Evolutionary conservation across 2,888 invertebrate genomes (phyloP).

Genomic region (Podotricha telesiphe): DNA sequence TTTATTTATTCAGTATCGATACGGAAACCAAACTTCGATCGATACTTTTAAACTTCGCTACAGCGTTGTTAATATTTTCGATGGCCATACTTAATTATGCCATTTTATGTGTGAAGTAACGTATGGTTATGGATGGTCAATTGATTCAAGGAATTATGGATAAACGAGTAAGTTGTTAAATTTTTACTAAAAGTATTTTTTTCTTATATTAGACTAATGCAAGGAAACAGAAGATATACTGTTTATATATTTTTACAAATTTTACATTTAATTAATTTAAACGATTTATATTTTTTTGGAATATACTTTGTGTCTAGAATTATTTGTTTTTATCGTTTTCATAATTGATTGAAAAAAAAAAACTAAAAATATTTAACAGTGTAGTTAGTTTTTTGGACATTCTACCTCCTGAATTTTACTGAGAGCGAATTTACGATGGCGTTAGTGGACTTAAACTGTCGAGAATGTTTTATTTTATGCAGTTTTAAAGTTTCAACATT

Average conservation of each 20-base stretch:
- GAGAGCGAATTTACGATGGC: slow-evolving; percentile 37
- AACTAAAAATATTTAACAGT: slow-evolving; percentile 17
- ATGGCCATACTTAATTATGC: slow-evolving; percentile 1
- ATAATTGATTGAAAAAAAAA: background rate
- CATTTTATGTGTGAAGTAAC: background rate
- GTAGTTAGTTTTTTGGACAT: slow-evolving; percentile 34
- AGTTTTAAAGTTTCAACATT: slow-evolving; percentile 39
- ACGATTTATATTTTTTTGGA: background rate
- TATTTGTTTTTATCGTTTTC: too few relatives aligned
- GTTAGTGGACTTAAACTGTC: slow-evolving; percentile 43
- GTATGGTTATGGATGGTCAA: background rate
- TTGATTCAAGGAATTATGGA: background rate
- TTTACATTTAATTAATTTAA: too few relatives aligned
- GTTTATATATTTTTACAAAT: too few relatives aligned
- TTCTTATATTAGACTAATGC: too few relatives aligned
- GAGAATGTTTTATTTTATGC: slow-evolving; percentile 38
- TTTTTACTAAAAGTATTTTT: background rate
- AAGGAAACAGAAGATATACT: too few relatives aligned
- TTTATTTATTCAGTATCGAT: slow-evolving; percentile 14
- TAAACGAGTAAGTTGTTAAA: background rate
- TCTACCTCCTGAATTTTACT: slow-evolving; percentile 35
- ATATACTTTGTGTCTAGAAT: too few relatives aligned
- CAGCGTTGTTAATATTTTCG: slow-evolving; percentile 20
- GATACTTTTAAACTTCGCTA: slow-evolving; percentile 20
- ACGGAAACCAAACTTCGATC: slow-evolving; percentile 19